These are phyloP conservation scores for Gobio gobio DNA, from an alignment of 2,113 vertebrate species.

Conservation along the genomic window DNA sequence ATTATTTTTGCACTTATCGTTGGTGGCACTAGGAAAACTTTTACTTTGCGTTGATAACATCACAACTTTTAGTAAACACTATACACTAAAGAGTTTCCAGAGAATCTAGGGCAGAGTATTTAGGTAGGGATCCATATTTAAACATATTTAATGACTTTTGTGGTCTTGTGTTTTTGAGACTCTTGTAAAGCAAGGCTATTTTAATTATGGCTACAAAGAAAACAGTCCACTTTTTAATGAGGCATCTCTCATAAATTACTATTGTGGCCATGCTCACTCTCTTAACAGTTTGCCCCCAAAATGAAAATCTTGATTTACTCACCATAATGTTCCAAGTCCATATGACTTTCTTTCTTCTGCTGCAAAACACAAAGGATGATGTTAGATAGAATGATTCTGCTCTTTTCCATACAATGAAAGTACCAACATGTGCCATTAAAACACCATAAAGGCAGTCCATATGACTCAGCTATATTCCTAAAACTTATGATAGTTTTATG, in stretches of 20 bases:
- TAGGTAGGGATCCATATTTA: not conserved
- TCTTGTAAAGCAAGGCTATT: not conserved
- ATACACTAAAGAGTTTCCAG: not conserved
- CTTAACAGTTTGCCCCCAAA: not conserved
- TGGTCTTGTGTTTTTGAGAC: not conserved
- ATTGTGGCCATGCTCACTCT: not conserved
- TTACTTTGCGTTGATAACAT: not conserved
- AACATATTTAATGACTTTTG: not conserved
- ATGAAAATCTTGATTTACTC: not conserved
- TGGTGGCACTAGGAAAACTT: no score
- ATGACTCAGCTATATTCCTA: not conserved
- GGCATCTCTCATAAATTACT: not conserved
- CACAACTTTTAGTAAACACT: not conserved
- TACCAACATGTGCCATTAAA: not conserved
- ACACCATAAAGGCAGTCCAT: not conserved
- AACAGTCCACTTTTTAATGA: conserved; percentile 3
- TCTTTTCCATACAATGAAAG: not conserved
- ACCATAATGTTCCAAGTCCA: not conserved
- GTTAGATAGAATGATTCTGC: not conserved
- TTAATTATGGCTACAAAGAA: conserved; percentile 8
- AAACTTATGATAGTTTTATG: not conserved
- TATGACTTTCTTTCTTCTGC: not conserved
- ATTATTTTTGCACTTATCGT: not conserved
- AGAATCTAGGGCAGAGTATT: not conserved
- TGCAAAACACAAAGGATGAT: not conserved